Base-by-base conservation (phyloP, 1,140 invertebrate genomes). In the Halotydeus destructor region DNA sequence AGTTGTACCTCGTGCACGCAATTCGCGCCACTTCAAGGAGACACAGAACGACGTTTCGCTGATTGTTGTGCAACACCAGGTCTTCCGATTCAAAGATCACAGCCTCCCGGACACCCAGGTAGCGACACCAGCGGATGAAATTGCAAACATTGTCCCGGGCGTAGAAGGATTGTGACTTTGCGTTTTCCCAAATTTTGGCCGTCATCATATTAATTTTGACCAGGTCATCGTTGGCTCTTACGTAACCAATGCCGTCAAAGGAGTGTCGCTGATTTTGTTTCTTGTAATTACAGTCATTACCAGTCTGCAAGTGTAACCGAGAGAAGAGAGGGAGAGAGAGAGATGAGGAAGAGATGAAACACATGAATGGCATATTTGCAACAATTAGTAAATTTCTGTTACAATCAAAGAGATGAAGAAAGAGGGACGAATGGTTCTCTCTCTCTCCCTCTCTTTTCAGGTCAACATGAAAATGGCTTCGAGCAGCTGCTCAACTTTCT, bases 61-160 rank as follows among this genome's bases (percentile, higher is more conserved):
- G 46, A 36, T 48, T 47, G 3, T 45, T 39, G 16, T 45, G 38
- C n/a, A 35, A 42, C 14, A 49, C 47, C 11, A 49, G 39, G 33
- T 49, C 47, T 55, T 91, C 83, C 49, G 83, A 88, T 65, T 93
- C 85, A 60, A 91, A 93, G 11, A 81, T 68, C 37, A 80, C 69
- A 63, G 76, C 84, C 61, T 86, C 77, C 51, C 83, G 79, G 5
- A 91, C 79, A 9, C 82, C 81, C 14, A 86, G 67, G 33, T 75
- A 69, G 28, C 77, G 66, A 55, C 81, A 85, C 67, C 88, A 93
- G 47, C 75, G 73, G 49, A 91, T 78, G 58, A 89, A 93, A 62
- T 88, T 88, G 52, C 81, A 79, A 53, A 85, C 78, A 60, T 91
- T 91, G 61, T 93, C 85, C 18, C 85, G 65, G 0, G 82, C 79